phyloP scores from a whole-genome alignment of 2,888 invertebrate genomes.

The Tenthredo scrophulariae region DNA sequence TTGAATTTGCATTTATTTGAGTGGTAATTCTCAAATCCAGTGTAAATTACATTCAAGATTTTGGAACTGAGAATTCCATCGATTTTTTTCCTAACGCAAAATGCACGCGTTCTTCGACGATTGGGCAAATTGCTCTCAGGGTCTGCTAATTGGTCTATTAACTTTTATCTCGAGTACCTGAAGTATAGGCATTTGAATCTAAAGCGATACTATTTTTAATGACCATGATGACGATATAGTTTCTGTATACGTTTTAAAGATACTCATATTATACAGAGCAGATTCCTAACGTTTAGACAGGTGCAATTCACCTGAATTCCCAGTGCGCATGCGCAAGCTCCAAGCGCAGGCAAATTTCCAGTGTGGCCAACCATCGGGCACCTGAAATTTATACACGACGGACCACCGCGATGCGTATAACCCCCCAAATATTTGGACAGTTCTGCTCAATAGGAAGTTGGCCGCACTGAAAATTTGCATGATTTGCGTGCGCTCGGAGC shows the following conservation, averaged over 20 bases:
- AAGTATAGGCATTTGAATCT: conserved; percentile 35
- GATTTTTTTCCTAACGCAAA: neutral
- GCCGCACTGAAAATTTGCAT: no score
- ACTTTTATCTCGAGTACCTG: conserved; percentile 26
- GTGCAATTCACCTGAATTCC: no score
- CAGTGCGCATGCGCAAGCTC: no score
- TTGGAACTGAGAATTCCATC: neutral
- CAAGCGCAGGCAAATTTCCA: no score
- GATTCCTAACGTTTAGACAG: no score
- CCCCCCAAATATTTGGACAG: no score
- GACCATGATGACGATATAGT: neutral
- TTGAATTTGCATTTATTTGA: conserved; percentile 19
- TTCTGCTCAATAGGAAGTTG: no score
- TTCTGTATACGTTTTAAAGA: neutral
- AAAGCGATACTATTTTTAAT: conserved; percentile 17
- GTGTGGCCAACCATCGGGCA: no score
- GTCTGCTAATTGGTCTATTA: neutral
- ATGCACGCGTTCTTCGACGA: neutral
- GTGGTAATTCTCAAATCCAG: neutral
- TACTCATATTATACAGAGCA: neutral
- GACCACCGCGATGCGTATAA: no score
- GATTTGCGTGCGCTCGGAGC: no score
- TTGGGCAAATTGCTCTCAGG: neutral
- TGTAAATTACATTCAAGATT: conserved; percentile 11
- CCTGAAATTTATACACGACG: no score